Base-by-base conservation (phyloP, 2,888 invertebrate species). In the Nasonia oneida region DNA sequence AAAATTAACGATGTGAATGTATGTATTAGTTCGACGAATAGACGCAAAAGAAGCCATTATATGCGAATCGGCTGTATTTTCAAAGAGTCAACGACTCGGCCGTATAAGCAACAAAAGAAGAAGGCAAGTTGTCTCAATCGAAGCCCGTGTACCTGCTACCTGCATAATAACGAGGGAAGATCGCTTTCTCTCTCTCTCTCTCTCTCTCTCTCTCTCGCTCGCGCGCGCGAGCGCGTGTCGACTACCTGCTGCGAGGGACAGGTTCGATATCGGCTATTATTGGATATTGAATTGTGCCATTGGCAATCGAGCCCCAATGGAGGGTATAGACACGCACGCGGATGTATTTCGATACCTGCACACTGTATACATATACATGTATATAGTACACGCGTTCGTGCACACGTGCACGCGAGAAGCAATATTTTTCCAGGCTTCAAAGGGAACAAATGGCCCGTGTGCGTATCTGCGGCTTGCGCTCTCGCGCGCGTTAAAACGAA, bases 241-340 rank as follows among this genome's bases (percentile, higher is more conserved):
- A 83, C 87, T 89, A 90, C 91, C 91, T 91, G 91, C 89, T 89
- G 90, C 78, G 82, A 76, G 81, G 86, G 87, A 87, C 89, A 89
- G 90, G 88, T 89, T 88, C 87, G 87, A 83, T 85, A 84, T 87
- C 87, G 70, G 57, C 86, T 86, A 88, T 88, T 90, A 91, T 90
- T 89, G 89, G 88, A 85, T 90, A 91, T 91, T 88, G 90, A 90
- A 90, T 88, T 88, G 90, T 73, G 82, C 85, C 83, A 84, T 89
- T 90, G 90, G 88, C 87, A 89, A 88, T 89, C 88, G 88, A 87
- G 89, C 89, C 90, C 89, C 82, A 83, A 64, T 80, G 50, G 76
- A 76, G 80, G 75, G 80, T 80, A 29, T 1, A 64, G 23, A 76
- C 74, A 81, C 80, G 80, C 76, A 76, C 50, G 50, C 50, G 50